Percentiles rank a stretch among this genome's conserved stretches.
These are phyloP conservation scores for Sapayoa aenigma DNA, from an alignment of 2,113 vertebrate species.

Conservation along the genomic window DNA sequence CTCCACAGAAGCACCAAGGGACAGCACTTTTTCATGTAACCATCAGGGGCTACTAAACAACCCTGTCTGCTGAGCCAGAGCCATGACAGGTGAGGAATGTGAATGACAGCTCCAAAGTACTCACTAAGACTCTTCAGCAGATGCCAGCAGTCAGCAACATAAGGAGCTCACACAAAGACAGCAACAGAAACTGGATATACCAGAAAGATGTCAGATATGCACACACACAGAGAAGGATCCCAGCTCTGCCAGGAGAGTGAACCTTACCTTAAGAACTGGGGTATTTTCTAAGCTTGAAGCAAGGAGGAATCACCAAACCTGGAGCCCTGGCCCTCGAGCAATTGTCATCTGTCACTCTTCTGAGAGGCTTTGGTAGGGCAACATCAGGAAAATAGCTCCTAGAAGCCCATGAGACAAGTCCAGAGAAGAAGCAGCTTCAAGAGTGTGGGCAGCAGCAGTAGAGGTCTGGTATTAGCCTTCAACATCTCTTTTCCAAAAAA, in stretches of 20 bases:
- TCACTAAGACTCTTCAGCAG: neutral
- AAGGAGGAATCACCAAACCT: neutral
- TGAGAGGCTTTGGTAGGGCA: neutral
- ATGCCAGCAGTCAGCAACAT: neutral
- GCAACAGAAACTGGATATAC: neutral
- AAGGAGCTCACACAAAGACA: neutral
- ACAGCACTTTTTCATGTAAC: neutral
- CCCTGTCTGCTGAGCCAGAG: neutral
- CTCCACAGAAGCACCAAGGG: neutral
- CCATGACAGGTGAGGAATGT: rapidly evolving
- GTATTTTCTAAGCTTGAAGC: neutral
- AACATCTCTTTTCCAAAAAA: neutral
- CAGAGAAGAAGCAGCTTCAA: neutral
- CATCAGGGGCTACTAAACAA: neutral
- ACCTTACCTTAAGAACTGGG: neutral
- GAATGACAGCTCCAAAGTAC: neutral
- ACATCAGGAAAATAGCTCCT: neutral
- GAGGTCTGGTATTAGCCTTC: neutral
- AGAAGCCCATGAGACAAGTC: neutral
- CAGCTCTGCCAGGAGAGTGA: neutral
- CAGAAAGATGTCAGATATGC: neutral
- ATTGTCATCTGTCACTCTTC: neutral
- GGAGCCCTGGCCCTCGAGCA: neutral
- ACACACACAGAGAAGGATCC: neutral
- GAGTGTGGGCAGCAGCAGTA: neutral